Conservation (phyloP, 1,140 invertebrate species). For the Drosophila parabipectinata region DNA sequence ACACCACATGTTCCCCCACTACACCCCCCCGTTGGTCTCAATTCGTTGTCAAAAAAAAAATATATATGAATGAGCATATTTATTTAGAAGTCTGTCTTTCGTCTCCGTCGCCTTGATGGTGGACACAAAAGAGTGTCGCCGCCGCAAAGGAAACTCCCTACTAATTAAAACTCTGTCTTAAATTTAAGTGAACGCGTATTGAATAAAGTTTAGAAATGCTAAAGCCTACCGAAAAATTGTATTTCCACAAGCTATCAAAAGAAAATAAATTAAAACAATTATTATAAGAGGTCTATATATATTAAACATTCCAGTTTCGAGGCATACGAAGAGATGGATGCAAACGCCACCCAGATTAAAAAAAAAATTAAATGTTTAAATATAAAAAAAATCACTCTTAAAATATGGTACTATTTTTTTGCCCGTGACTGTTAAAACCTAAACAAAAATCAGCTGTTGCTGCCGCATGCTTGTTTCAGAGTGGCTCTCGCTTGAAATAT, state of each 20-base stretch:
- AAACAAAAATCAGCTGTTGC: slow-evolving; percentile 42
- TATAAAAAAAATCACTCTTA: background rate
- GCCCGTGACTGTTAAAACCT: background rate
- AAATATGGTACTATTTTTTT: slow-evolving; percentile 5
- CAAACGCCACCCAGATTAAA: too few relatives aligned
- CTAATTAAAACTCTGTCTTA: slow-evolving; percentile 29
- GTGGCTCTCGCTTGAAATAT: background rate
- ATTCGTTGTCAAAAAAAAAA: slow-evolving; percentile 6
- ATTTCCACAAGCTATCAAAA: background rate
- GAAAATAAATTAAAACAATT: too few relatives aligned
- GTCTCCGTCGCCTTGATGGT: slow-evolving; percentile 17
- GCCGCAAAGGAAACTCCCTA: slow-evolving; percentile 10
- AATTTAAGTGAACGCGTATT: slow-evolving; percentile 34
- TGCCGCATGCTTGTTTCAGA: slow-evolving; percentile 11
- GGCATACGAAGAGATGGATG: too few relatives aligned
- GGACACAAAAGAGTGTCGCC: background rate
- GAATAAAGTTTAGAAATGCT: slow-evolving; percentile 30
- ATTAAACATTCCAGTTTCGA: too few relatives aligned
- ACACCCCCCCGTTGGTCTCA: slow-evolving; percentile 12
- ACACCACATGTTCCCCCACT: background rate
- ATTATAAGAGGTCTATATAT: too few relatives aligned
- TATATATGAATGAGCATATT: slow-evolving; percentile 27
- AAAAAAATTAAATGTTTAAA: background rate
- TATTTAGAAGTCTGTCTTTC: slow-evolving; percentile 28
- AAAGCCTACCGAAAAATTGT: background rate